Percentiles rank a stretch among this genome's conserved stretches.
Conservation (phyloP, 2,888 invertebrate genomes). For the Zeuzera pyrina region DNA sequence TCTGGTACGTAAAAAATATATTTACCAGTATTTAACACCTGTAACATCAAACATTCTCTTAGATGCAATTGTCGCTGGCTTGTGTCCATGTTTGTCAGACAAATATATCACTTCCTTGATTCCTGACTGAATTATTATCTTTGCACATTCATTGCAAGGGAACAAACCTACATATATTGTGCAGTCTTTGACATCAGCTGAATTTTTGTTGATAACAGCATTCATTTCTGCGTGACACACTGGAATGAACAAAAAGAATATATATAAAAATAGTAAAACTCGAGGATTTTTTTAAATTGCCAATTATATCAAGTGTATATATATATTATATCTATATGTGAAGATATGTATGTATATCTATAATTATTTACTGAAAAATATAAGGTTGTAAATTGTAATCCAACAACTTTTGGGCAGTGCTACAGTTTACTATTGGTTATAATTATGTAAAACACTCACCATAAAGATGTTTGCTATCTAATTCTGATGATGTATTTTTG, state of each 20-base stretch:
- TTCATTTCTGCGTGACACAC: slow-evolving; percentile 99
- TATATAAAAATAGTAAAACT: no score
- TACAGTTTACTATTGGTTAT: no score
- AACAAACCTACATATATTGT: slow-evolving; percentile 92
- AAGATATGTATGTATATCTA: no score
- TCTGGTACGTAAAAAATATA: no score
- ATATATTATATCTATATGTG: no score
- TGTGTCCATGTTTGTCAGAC: slow-evolving; percentile 85
- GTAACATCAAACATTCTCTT: slow-evolving; percentile 87
- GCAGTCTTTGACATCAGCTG: slow-evolving; percentile 82
- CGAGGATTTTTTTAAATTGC: no score
- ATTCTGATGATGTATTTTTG: slow-evolving; percentile 71
- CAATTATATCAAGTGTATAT: no score
- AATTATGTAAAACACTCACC: slow-evolving; percentile 77
- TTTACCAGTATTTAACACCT: slow-evolving; percentile 78
- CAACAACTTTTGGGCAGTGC: no score
- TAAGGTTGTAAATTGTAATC: no score
- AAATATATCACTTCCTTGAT: slow-evolving; percentile 85
- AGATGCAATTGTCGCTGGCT: slow-evolving; percentile 80
- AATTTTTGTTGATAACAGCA: slow-evolving; percentile 94
- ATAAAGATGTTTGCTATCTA: slow-evolving; percentile 89
- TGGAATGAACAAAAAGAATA: slow-evolving; percentile 39
- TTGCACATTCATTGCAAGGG: slow-evolving; percentile 98
- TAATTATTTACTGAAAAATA: no score
- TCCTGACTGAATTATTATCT: slow-evolving; percentile 95